These are phyloP conservation scores for Peromyscus nudipes DNA, from an alignment of 2,797 vertebrate genomes.

Conservation along the genomic window DNA sequence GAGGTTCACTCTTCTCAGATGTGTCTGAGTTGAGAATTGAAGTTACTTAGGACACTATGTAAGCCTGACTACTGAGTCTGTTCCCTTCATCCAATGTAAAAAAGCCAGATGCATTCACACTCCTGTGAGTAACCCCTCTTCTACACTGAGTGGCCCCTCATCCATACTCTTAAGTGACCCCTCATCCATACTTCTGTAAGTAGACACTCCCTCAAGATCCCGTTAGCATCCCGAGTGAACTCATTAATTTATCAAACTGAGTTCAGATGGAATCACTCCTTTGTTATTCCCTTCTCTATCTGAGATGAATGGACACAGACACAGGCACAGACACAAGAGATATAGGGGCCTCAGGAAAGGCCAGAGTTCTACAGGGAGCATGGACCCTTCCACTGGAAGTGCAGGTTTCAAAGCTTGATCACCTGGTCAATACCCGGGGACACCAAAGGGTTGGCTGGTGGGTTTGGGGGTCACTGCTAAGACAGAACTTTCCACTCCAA, in stretches of 20 bases:
- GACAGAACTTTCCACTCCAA: background rate
- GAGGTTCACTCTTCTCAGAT: background rate
- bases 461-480: background rate
- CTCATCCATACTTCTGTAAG: background rate
- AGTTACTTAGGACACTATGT: background rate
- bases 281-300: background rate
- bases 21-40: background rate
- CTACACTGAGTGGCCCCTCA: background rate
- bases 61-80: background rate
- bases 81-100: background rate
- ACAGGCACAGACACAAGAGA: background rate
- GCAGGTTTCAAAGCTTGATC: background rate
- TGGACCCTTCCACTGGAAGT: background rate
- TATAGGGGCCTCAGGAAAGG: background rate
- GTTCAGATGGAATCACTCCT: background rate
- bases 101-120: background rate
- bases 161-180: background rate
- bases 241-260: background rate
- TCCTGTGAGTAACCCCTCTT: background rate
- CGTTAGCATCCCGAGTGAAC: background rate
- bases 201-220: background rate
- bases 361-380: background rate
- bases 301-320: background rate
- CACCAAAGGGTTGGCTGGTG: too few species aligned
- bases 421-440: background rate